Base-by-base conservation (phyloP, 2,797 vertebrate species). In the Fringilla coelebs region DNA sequence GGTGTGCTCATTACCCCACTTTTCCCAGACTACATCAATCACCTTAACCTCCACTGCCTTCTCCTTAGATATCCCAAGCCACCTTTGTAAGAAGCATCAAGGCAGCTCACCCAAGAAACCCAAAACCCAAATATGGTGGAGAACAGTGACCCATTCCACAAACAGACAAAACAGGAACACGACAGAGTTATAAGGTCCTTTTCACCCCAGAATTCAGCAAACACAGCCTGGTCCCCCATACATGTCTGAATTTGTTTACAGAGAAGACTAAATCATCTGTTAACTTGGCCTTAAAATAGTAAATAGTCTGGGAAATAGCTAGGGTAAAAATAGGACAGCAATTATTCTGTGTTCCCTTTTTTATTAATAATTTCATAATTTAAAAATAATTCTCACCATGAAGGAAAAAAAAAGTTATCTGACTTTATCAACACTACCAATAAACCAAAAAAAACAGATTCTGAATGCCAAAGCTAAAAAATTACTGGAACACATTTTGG, bases 161-260 rank as follows among this genome's bases (percentile, higher is more conserved):
- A 51, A 41, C 11, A 72, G 21, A 60, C 24, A 76, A 45, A 88
- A 74, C 9, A 90, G 41, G 40, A 85, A 75, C 11, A 52, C 0
- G 0, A 7, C 11, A 60, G 40, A 76, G 8, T 55, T 89, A 7
- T 2, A 48, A 77, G 31, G 36, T 78, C 25, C 38, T 62, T 91
- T 75, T 72, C n/a, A 57, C 12, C 29, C 17, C 2, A 0, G 21
- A 91, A 65, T 83, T 74, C 22, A 71, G 38, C n/a, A 66, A 68
- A 34, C 43, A 65, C 38, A 73, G 26, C 29, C 13, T 66, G 8
- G 10, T 40, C 78, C n/a, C 48, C 55, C n/a, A 24, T 15, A 63
- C 0, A 0, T 0, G 9, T 38, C n/a, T 49, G 31, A 71, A 26
- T 28, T 52, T 80, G 75, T 78, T 4, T 4, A 58, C 29, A 34